A percentile compares a stretch with the other conserved stretches of the same genome.
These are phyloP conservation scores for Saxicola maurus DNA, from an alignment of 2,797 vertebrate genomes.

Conservation along the genomic window DNA sequence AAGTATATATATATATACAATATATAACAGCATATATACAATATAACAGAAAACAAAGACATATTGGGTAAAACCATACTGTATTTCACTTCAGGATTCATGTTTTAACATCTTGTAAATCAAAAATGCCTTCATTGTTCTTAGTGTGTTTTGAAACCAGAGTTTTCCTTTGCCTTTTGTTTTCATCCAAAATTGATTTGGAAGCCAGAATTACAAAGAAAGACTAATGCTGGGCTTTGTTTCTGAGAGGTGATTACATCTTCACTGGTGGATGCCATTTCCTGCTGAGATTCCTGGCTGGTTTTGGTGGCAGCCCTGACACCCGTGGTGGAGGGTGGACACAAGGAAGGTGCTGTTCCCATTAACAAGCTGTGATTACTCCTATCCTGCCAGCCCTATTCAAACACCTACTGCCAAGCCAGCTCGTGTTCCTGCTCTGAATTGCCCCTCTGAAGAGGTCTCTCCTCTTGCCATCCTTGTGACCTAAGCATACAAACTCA, in stretches of 20 bases:
- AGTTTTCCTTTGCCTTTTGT: background rate
- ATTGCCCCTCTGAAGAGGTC: background rate
- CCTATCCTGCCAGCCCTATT: background rate
- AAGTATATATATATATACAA: too few species aligned
- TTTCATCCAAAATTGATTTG: background rate
- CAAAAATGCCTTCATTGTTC: background rate
- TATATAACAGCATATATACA: too few species aligned
- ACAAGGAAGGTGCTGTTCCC: background rate
- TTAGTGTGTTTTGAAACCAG: background rate
- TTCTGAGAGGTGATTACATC: background rate
- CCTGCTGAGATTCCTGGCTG: background rate
- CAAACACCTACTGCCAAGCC: background rate
- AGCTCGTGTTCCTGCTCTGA: background rate
- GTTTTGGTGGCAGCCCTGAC: background rate
- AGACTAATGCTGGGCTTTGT: background rate
- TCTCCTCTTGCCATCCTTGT: background rate
- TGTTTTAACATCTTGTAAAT: background rate
- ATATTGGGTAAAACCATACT: background rate
- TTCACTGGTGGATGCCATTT: background rate
- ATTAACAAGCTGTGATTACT: background rate
- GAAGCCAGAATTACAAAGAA: background rate
- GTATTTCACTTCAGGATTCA: background rate
- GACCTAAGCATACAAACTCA: background rate
- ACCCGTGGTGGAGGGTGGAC: rapidly evolving
- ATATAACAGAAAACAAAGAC: slow-evolving; percentile 16